These are phyloP conservation scores for Hyperopisus bebe DNA, from an alignment of 2,113 vertebrate genomes.

Conservation along the genomic window DNA sequence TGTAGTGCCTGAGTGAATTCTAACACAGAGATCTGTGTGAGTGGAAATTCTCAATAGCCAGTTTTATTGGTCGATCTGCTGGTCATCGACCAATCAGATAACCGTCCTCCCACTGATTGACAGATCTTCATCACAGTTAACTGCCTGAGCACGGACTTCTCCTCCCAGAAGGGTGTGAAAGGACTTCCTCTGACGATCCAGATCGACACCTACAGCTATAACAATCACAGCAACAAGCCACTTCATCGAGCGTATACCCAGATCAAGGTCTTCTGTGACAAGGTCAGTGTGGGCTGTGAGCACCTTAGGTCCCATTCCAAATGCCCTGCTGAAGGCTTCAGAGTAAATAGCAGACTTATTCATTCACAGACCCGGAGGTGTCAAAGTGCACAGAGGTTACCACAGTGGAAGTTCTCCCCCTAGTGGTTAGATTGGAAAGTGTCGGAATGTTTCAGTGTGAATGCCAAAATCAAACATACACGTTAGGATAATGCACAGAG, in stretches of 20 bases:
- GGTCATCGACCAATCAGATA: not conserved
- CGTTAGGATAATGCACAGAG: not conserved
- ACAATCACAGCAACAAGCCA: conserved; percentile 96
- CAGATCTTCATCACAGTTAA: conserved; percentile 99
- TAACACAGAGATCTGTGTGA: not conserved
- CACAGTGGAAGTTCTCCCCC: conserved; percentile 38
- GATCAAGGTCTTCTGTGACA: conserved; percentile 98
- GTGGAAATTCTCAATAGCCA: not conserved
- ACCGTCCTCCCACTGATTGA: not conserved
- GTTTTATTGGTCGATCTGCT: not conserved
- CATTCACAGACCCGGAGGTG: not conserved
- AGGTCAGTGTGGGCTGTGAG: conserved; percentile 61
- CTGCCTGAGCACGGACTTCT: conserved; percentile 96
- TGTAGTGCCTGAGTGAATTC: not conserved
- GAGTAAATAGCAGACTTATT: not conserved
- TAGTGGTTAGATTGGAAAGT: conserved; percentile 38
- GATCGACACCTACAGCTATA: conserved; percentile 97
- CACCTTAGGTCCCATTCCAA: not conserved
- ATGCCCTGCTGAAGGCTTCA: not conserved
- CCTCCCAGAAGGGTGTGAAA: conserved; percentile 95
- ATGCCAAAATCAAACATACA: not conserved
- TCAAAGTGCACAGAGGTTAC: not conserved
- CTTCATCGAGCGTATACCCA: conserved; percentile 92
- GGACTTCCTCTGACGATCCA: conserved; percentile 97
- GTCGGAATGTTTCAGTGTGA: not conserved